Evolutionary conservation across 1,140 invertebrate genomes (phyloP).

Genomic region (Orussus abietinus): DNA sequence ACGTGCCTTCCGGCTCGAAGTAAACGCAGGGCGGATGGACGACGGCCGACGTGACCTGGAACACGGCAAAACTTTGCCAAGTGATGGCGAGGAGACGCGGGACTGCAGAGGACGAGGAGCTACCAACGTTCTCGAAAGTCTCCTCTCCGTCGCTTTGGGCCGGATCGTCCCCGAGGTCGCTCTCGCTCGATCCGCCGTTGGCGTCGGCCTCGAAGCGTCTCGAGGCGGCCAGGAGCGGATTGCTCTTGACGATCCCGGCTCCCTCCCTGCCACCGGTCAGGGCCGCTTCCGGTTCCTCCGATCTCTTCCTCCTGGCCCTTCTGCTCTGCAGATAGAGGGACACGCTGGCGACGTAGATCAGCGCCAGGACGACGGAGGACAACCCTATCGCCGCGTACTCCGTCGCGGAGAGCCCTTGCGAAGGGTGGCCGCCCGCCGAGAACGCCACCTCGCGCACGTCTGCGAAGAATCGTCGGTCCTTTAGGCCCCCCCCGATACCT

Average conservation of each 20-base stretch:
- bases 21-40: slow-evolving; percentile 60
- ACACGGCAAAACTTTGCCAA: slow-evolving; percentile 17
- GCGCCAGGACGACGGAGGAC: slow-evolving; percentile 71
- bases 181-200: slow-evolving; percentile 47
- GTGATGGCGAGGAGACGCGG: slow-evolving; percentile 24
- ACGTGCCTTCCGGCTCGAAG: slow-evolving; percentile 41
- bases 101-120: too few relatives aligned
- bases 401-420: slow-evolving; percentile 58
- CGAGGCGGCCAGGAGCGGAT: slow-evolving; percentile 62
- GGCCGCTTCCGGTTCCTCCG: slow-evolving; percentile 31
- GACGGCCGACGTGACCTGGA: slow-evolving; percentile 64
- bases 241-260: slow-evolving; percentile 65
- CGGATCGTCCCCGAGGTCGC: slow-evolving; percentile 42
- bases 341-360: slow-evolving; percentile 80
- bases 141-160: slow-evolving; percentile 35
- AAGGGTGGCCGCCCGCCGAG: slow-evolving; percentile 61
- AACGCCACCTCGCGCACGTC: slow-evolving; percentile 77
- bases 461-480: too few relatives aligned
- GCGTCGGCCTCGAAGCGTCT: slow-evolving; percentile 60
- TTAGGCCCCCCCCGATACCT: too few relatives aligned
- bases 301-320: slow-evolving; percentile 36
- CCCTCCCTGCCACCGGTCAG: slow-evolving; percentile 53
- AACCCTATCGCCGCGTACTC: slow-evolving; percentile 80
- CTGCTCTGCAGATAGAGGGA: slow-evolving; percentile 74
- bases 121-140: slow-evolving; percentile 39